Evolutionary conservation across 2,888 invertebrate species (phyloP), one percentile per base, ranked within the genome.

Genomic region (Rhagophthalmus giganteus): DNA sequence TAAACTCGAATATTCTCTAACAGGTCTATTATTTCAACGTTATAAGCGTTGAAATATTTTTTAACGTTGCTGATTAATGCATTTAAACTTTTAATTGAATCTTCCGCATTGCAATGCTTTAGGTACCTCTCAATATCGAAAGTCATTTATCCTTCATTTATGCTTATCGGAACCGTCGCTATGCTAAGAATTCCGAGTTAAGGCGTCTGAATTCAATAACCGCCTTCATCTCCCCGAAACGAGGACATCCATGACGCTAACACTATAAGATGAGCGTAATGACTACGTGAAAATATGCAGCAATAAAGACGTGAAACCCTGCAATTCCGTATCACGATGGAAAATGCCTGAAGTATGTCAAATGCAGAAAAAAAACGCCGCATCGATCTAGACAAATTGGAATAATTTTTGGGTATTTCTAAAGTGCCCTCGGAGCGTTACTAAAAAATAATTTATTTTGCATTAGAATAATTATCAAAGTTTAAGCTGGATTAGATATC

Each of bases 141-240:
- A 59, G 62, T 66, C 64, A 66, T 66, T 66, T 65, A 60, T 62
- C 65, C 63, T 62, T 63, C 57, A 54, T 60, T 55, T 59, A 54
- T 57, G 63, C 61, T 65, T 63, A 63, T 64, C 59, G 62, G 57
- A 28, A 45, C 34, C 54, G 37, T 20, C 27, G 63, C 58, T 63
- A 69, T 68, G 61, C 59, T 50, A 46, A 63, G 68, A 69, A 69
- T 68, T 62, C 59, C 60, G 59, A 64, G 65, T 60, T 38, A 57
- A 57, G 62, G 62, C 67, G 61, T 59, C 61, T 61, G 66, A 65
- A 67, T 68, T 63, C 69, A 69, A 70, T 70, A 70, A 68, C 66
- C 61, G 64, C 62, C 65, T 62, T 64, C 65, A 61, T 61, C 55
- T 54, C 60, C 58, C 54, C 53, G 54, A 49, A 59, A 62, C 54